phyloP scores from a whole-genome alignment of 2,797 vertebrate genomes.

The Galago senegalensis region DNA sequence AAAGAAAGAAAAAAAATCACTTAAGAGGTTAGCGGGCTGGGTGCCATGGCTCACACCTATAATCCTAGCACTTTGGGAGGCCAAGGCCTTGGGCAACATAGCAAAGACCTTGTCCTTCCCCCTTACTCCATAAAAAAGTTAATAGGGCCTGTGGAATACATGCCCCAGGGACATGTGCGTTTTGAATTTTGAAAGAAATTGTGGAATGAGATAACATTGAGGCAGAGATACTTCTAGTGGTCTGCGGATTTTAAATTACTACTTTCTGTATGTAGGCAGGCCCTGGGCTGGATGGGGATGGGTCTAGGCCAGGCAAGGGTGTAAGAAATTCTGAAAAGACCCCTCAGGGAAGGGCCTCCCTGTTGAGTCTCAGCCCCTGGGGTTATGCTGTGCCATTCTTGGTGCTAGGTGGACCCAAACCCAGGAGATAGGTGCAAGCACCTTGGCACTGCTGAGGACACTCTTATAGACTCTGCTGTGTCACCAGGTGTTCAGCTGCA shows the following conservation, averaged over 20 bases:
- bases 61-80: neutral
- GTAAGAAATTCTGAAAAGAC: neutral
- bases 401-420: neutral
- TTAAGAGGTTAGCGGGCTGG: neutral
- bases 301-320: neutral
- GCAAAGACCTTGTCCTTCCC: neutral
- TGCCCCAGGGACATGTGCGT: neutral
- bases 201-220: neutral
- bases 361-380: too few species aligned
- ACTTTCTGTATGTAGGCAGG: neutral
- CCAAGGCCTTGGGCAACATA: neutral
- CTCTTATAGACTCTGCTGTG: neutral
- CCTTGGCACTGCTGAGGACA: neutral
- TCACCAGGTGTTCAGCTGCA: too few species aligned
- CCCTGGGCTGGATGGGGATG: neutral
- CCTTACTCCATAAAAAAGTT: neutral
- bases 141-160: neutral
- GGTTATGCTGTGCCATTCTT: neutral
- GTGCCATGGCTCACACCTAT: neutral
- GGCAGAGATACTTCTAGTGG: too few species aligned
- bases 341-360: neutral
- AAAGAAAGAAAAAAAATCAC: neutral
- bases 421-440: too few species aligned
- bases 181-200: conserved; percentile 38
- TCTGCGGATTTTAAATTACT: neutral